Evolutionary conservation across 2,797 vertebrate species (phyloP), one percentile per base, ranked within the genome.

Genomic region (Toxotes lorentzi): DNA sequence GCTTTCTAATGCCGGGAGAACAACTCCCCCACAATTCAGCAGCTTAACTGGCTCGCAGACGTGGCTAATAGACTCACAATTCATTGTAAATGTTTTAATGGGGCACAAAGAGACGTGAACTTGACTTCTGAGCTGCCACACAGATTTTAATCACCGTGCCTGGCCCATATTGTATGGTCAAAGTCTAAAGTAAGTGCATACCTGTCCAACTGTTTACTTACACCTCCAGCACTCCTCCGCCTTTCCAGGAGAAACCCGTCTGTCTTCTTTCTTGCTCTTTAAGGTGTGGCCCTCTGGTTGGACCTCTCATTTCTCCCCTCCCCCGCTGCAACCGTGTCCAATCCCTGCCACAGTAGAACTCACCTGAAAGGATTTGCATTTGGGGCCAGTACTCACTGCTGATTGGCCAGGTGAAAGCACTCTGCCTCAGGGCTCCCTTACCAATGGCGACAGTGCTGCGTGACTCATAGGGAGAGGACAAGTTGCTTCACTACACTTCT

Each of bases 311-410:
- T 70, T 92, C 86, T 85, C 79, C 91, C 91, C 93, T 88, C 90
- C 92, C 93, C 91, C 73, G 1, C 74, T 10, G 23, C 16, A 3
- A 63, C 66, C 30, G 23, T 35, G 71, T 81, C 95, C 94, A 94
- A 95, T 95, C 88, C 67, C 86, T 40, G 73, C 68, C 72, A 32
- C 64, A 24, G 74, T 32, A 45, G 45, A 82, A 54, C 94, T 96
- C 92, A 96, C 96, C 96, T 96, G 95, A 94, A 95, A 79, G n/a
- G 34, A 93, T 95, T 95, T 95, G 92, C 94, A 93, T 95, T 70
- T 21, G 59, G 71, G 82, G 64, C 86, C n/a, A 54, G 64, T 91
- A 78, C 93, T 77, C 14, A 5, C 27, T n/a, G 73, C 92, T 91
- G 92, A 96, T 95, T 96, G 95, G 96, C 88, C 91, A 90, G 87